Conservation (phyloP, 2,888 invertebrate species). For the Spilosoma lubricipeda region DNA sequence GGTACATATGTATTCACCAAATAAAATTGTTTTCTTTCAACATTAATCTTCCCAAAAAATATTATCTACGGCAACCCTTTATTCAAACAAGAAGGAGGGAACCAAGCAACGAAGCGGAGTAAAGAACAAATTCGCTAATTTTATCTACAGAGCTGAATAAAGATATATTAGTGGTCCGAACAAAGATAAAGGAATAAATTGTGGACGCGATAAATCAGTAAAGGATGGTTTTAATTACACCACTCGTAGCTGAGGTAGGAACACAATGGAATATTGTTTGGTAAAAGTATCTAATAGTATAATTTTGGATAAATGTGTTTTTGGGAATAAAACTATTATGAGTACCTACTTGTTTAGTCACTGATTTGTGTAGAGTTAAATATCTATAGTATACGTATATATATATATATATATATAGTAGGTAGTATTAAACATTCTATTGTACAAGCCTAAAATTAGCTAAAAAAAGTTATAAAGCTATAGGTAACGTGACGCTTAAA, state of each 20-base stretch:
- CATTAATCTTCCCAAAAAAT: conserved; percentile 71
- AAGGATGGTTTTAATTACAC: conserved; percentile 85
- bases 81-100: conserved; percentile 62
- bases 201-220: conserved; percentile 83
- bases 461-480: too few species aligned
- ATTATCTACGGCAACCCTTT: conserved; percentile 73
- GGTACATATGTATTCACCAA: too few species aligned
- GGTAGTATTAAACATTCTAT: too few species aligned
- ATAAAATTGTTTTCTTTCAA: conserved; percentile 49
- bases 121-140: conserved; percentile 82
- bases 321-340: neutral
- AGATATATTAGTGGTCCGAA: conserved; percentile 84
- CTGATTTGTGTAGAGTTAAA: too few species aligned
- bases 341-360: neutral
- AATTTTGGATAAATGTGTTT: neutral
- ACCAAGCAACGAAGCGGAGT: conserved; percentile 47
- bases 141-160: conserved; percentile 79
- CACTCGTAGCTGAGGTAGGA: conserved; percentile 49
- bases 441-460: too few species aligned
- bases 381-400: too few species aligned
- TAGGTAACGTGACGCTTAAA: too few species aligned
- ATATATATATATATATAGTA: too few species aligned
- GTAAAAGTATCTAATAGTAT: neutral
- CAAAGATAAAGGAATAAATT: conserved; percentile 86
- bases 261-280: conserved; percentile 37